phyloP scores from a whole-genome alignment of 2,113 vertebrate genomes.

The Taxidea taxus region DNA sequence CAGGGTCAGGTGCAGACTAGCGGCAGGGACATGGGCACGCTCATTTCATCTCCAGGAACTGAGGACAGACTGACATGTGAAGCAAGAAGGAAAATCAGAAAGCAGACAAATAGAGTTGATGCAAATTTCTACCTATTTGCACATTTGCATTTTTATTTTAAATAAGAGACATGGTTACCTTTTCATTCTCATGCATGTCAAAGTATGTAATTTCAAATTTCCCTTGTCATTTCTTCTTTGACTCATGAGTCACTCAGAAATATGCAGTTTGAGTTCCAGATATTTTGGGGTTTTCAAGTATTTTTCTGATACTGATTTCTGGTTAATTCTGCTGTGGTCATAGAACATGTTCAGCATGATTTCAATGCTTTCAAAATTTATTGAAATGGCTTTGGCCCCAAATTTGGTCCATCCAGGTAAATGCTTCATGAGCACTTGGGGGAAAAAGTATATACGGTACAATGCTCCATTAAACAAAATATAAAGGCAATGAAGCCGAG shows the following conservation, averaged over 20 bases:
- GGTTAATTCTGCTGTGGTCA: neutral
- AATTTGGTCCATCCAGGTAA: neutral
- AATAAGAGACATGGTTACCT: neutral
- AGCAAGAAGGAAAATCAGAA: neutral
- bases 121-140: neutral
- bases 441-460: too few species aligned
- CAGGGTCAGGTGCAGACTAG: rapidly evolving
- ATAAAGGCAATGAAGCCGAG: neutral
- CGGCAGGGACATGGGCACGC: rapidly evolving
- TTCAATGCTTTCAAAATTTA: neutral
- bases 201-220: neutral
- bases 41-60: neutral
- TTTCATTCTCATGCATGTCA: neutral
- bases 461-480: neutral
- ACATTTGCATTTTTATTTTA: neutral
- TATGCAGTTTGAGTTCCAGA: neutral
- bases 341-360: neutral
- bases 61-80: rapidly evolving
- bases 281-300: neutral
- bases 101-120: rapidly evolving
- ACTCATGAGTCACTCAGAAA: neutral
- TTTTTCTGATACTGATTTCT: neutral
- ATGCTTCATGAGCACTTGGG: neutral
- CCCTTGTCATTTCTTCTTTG: neutral
- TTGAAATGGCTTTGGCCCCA: neutral